These are phyloP conservation scores for Nerophis lumbriciformis DNA, from an alignment of 2,113 vertebrate species.

Conservation along the genomic window DNA sequence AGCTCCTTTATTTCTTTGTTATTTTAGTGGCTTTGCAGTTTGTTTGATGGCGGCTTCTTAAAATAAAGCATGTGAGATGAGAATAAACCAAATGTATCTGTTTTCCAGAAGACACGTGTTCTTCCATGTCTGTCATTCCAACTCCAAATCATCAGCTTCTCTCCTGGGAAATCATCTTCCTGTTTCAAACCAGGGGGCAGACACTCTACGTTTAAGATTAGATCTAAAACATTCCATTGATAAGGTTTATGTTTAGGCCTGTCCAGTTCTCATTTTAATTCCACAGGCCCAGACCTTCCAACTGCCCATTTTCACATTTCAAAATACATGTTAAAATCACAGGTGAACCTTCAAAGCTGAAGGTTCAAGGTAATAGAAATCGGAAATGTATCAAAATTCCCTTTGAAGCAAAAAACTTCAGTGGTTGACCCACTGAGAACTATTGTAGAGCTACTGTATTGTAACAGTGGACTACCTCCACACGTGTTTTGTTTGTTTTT, in stretches of 20 bases:
- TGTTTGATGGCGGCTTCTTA: constrained; percentile 1
- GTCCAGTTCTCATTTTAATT: neutral
- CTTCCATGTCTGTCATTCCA: constrained; percentile 12
- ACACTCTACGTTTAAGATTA: neutral
- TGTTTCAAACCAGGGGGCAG: neutral
- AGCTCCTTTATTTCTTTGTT: constrained; percentile 1
- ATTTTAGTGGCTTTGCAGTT: constrained; percentile 1
- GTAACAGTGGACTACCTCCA: too few species aligned
- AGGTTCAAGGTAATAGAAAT: neutral
- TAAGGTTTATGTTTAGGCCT: neutral
- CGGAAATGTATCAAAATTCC: too few species aligned
- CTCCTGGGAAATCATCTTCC: neutral
- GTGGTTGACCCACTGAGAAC: too few species aligned
- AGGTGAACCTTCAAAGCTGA: too few species aligned
- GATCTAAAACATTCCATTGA: neutral
- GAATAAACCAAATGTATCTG: neutral
- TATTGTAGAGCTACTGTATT: too few species aligned
- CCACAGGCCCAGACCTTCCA: neutral
- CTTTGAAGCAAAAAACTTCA: too few species aligned
- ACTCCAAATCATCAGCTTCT: neutral
- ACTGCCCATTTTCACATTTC: neutral
- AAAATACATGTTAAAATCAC: too few species aligned
- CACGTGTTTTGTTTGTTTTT: too few species aligned
- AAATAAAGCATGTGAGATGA: neutral
- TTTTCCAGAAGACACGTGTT: neutral